Conservation (phyloP, 2,797 vertebrate genomes). For the Characodon lateralis region DNA sequence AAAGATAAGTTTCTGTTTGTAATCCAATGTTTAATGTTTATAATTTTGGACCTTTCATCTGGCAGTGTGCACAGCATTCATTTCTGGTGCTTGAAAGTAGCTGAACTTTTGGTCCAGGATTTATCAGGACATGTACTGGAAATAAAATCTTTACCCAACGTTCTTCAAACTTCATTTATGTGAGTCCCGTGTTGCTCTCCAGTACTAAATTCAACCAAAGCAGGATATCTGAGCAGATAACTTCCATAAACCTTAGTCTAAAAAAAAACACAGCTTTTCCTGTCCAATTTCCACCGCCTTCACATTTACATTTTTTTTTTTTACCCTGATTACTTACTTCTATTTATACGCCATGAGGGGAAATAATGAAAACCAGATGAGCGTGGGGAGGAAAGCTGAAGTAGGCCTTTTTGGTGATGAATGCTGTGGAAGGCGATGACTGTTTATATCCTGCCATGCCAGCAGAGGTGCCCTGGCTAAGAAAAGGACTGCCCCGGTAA, state of each 20-base stretch:
- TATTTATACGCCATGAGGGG: conserved; percentile 73
- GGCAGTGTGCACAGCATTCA: conserved; percentile 1
- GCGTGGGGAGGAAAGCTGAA: conserved; percentile 58
- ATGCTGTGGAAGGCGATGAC: conserved; percentile 63
- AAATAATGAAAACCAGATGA: conserved; percentile 76
- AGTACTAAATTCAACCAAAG: conserved; percentile 25
- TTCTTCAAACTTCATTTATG: conserved; percentile 25
- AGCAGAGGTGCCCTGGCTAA: conserved; percentile 54
- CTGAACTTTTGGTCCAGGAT: conserved; percentile 10
- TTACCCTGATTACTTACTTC: conserved; percentile 72
- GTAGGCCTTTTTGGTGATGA: conserved; percentile 66
- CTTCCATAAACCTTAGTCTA: conserved; percentile 58
- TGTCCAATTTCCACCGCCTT: conserved; percentile 57
- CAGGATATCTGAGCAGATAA: conserved; percentile 55
- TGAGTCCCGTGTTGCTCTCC: conserved; percentile 24
- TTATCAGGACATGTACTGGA: conserved; percentile 12
- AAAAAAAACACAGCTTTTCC: conserved; percentile 45
- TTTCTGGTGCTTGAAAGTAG: background rate
- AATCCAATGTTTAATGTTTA: too few species aligned
- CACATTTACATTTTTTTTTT: background rate
- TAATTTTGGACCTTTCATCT: conserved; percentile 7
- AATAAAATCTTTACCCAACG: conserved; percentile 6
- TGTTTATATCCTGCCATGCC: conserved; percentile 64
- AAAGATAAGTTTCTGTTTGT: conserved; percentile 31
- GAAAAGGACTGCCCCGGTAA: conserved; percentile 66